Base-by-base conservation (phyloP, 1,140 invertebrate genomes). In the Zaprionus taronus region DNA sequence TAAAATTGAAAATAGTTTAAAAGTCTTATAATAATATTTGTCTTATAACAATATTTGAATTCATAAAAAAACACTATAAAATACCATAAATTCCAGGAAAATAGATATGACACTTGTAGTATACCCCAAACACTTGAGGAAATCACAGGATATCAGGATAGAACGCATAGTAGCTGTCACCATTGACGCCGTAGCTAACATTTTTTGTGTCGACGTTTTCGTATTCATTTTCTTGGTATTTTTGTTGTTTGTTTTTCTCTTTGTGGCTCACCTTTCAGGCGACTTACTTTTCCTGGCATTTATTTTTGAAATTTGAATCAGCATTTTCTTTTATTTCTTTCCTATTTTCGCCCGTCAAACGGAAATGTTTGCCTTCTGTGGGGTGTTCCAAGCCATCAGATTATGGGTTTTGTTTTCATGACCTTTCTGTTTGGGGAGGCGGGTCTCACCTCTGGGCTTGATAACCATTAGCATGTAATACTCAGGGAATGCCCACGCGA, bases 221-320 rank as follows among this genome's bases (percentile, higher is more conserved):
- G 67, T 72, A 78, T 83, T 72, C 57, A 61, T 72, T 79, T 79
- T 57, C 66, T 68, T 44, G 58, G 36, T 38, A 38, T 51, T 41
- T 61, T 75, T 41, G 68, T 24, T 44, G 22, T 55, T 63, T 71
- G 47, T 47, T 47, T 47, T 41, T 57, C 41, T 28, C 24, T 71
- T 34, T 68, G 24, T 36, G 22, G 58, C 66, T 75, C 55, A 62
- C 49, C 36, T 67, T 78, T 82, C 53, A 22, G 56, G 71, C 56
- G 68, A 36, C 49, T 73, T 57, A 64, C 66, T 68, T 61, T 67
- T n/a, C 41, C 51, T 61, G 38, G 44, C 41, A 80, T 87, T 55
- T 83, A 72, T 86, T 86, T 77, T 73, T 51, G 83, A 86, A 86
- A 86, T 86, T 87, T 78, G 70, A 87, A 87, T 83, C 83, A 77